Evolutionary conservation across 2,797 vertebrate genomes (phyloP).

Genomic region (Yasuhikotakia modesta): DNA sequence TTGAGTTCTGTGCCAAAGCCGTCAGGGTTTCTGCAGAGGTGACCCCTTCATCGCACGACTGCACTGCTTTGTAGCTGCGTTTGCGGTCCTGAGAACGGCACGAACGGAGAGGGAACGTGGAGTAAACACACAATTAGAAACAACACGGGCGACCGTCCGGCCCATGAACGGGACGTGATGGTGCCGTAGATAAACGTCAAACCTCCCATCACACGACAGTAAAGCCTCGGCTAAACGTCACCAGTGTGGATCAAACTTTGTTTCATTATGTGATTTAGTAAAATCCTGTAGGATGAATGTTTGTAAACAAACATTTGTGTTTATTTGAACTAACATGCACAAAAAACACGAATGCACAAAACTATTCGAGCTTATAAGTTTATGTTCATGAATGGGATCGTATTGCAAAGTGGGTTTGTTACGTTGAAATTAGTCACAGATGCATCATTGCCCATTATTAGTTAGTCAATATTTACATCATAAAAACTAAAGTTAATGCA

Average conservation of each 20-base stretch:
- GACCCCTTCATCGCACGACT: conserved; percentile 87
- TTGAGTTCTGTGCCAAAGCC: conserved; percentile 92
- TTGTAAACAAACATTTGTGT: no score
- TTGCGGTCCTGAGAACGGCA: conserved; percentile 85
- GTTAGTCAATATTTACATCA: no score
- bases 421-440: no score
- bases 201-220: neutral
- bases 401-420: no score
- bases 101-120: conserved; percentile 19
- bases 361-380: no score
- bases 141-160: neutral
- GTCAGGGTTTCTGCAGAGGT: conserved; percentile 81
- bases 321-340: no score
- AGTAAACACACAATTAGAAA: conserved; percentile 47
- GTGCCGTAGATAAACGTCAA: neutral
- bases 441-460: no score
- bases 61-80: conserved; percentile 90
- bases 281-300: neutral
- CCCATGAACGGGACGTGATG: neutral
- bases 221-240: neutral
- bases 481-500: no score
- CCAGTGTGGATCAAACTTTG: neutral
- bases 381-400: no score
- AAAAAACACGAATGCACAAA: no score
- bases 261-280: no score